Evolutionary conservation across 2,888 invertebrate species (phyloP).

Genomic region (Hirtodrosophila alboralis): DNA sequence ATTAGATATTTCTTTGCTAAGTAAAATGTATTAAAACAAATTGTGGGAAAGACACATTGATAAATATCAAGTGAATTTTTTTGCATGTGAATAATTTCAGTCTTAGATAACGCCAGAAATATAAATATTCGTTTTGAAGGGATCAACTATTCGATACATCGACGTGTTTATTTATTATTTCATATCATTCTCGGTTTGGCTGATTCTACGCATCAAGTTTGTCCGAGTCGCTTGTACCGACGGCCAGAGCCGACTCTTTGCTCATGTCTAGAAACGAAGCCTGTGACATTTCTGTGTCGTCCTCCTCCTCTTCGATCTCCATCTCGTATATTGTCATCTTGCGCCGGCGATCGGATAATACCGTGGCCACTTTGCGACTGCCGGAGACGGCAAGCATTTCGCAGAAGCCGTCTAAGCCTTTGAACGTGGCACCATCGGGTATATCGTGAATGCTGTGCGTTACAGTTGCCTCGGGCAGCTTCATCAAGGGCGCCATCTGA

Average conservation of each 20-base stretch:
- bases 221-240: slow-evolving; percentile 28
- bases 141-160: too few relatives aligned
- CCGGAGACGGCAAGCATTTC: slow-evolving; percentile 93
- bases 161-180: too few relatives aligned
- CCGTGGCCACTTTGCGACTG: slow-evolving; percentile 90
- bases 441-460: slow-evolving; percentile 86
- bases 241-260: slow-evolving; percentile 78
- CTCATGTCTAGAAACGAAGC: slow-evolving; percentile 82
- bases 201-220: slow-evolving; percentile 24
- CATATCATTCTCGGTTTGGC: too few relatives aligned
- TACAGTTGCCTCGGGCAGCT: slow-evolving; percentile 67
- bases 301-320: slow-evolving; percentile 96
- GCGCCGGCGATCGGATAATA: slow-evolving; percentile 90
- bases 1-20: slow-evolving; percentile 48
- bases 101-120: neutral
- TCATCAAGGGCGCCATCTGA: slow-evolving; percentile 66
- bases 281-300: slow-evolving; percentile 87
- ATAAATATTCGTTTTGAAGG: neutral
- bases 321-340: slow-evolving; percentile 95
- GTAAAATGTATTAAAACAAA: slow-evolving; percentile 32
- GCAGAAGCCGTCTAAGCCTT: slow-evolving; percentile 88
- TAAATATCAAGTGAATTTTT: neutral
- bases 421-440: slow-evolving; percentile 85
- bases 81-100: too few relatives aligned
- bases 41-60: neutral